These are phyloP conservation scores for Dione juno DNA, from an alignment of 2,888 invertebrate species.

Conservation along the genomic window DNA sequence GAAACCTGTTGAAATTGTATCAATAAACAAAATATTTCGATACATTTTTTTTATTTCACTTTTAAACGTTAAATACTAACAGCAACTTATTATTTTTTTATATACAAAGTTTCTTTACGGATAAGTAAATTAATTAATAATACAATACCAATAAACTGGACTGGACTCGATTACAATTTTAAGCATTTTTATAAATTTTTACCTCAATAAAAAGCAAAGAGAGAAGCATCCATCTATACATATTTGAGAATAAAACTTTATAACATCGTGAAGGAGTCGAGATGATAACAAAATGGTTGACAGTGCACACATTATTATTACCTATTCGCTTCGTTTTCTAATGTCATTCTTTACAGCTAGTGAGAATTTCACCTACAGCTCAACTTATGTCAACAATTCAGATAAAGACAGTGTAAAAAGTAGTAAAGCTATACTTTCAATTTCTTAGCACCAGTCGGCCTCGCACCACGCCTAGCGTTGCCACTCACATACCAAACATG, in stretches of 20 bases:
- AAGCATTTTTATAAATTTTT: too few relatives aligned
- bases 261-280: background rate
- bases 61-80: too few relatives aligned
- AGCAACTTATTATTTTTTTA: too few relatives aligned
- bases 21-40: too few relatives aligned
- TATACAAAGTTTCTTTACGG: too few relatives aligned
- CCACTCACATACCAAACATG: slow-evolving; percentile 75
- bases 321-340: slow-evolving; percentile 8
- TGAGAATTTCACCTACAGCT: slow-evolving; percentile 12
- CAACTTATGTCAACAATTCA: slow-evolving; percentile 21
- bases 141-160: too few relatives aligned
- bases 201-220: too few relatives aligned
- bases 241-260: background rate
- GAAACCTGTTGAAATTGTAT: too few relatives aligned
- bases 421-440: slow-evolving; percentile 64
- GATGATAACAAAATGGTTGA: background rate
- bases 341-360: background rate
- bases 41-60: too few relatives aligned
- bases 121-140: too few relatives aligned
- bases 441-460: slow-evolving; percentile 66
- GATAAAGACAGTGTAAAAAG: slow-evolving; percentile 35
- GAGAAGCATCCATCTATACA: too few relatives aligned
- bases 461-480: slow-evolving; percentile 55
- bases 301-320: background rate
- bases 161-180: too few relatives aligned